Conservation (phyloP, 2,113 vertebrate genomes). For the Xiphophorus maculatus region DNA sequence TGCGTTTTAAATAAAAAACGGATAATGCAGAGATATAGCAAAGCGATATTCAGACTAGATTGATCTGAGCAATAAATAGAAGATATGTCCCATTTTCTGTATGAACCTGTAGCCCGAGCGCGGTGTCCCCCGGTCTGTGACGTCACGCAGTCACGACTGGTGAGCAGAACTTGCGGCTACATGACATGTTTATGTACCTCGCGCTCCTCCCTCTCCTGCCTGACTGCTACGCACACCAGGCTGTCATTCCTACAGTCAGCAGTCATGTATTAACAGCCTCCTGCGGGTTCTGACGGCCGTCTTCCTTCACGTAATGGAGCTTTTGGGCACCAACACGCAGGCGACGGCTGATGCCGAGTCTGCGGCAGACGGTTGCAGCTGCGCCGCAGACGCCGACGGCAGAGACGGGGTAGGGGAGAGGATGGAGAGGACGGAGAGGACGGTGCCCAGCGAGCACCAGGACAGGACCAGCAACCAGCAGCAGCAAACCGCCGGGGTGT, state of each 20-base stretch:
- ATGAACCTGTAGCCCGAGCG: constrained; percentile 21
- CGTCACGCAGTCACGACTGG: constrained; percentile 70
- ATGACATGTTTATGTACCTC: constrained; percentile 44
- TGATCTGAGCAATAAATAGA: too few relatives aligned
- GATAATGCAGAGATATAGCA: too few relatives aligned
- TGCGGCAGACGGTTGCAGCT: constrained; percentile 35
- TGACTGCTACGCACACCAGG: background rate
- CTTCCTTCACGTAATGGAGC: background rate
- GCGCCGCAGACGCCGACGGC: constrained; percentile 45
- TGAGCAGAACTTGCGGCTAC: constrained; percentile 12
- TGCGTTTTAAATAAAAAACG: too few relatives aligned
- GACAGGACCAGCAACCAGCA: constrained; percentile 48
- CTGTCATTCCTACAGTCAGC: constrained; percentile 11
- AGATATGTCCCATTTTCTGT: background rate
- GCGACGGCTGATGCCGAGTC: constrained; percentile 54
- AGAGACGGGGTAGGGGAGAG: constrained; percentile 55
- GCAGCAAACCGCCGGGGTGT: constrained; percentile 49
- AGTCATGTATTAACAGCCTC: constrained; percentile 26
- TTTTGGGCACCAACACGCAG: constrained; percentile 44
- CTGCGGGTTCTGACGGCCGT: constrained; percentile 10
- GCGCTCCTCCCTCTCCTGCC: constrained; percentile 34
- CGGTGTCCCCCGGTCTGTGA: constrained; percentile 52
- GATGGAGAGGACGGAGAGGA: constrained; percentile 73
- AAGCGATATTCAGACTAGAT: too few relatives aligned
- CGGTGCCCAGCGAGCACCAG: constrained; percentile 55